phyloP scores from a whole-genome alignment of 2,888 invertebrate species.

The Polydesmus complanatus region DNA sequence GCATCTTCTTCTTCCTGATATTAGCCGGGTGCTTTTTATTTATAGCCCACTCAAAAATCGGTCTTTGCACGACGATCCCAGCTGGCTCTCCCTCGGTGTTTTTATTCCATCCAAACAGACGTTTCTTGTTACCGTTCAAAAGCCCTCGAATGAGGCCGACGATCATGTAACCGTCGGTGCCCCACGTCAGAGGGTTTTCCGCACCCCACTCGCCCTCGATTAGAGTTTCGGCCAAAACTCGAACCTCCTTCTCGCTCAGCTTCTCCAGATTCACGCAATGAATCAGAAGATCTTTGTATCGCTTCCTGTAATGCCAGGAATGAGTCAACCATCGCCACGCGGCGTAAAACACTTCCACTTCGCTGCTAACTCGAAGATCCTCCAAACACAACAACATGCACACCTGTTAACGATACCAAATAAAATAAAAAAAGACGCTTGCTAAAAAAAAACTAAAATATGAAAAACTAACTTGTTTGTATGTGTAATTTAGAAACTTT shows the following conservation, averaged over 20 bases:
- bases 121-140: neutral
- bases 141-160: neutral
- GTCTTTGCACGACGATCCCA: neutral
- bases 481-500: neutral
- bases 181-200: neutral
- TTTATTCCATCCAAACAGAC: neutral
- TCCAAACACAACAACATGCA: neutral
- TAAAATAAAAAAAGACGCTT: no score
- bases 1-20: neutral
- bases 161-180: neutral
- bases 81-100: neutral
- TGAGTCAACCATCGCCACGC: neutral
- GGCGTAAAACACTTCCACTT: neutral
- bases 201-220: neutral
- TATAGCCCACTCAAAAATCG: neutral
- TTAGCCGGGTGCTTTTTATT: neutral
- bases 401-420: no score
- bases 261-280: neutral
- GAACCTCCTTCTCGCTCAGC: neutral
- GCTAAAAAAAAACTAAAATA: neutral
- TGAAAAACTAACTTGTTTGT: neutral
- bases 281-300: neutral
- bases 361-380: neutral
- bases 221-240: neutral
- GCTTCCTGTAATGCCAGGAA: neutral